Conservation (phyloP, 2,888 invertebrate genomes). For the Acronicta leporina region DNA sequence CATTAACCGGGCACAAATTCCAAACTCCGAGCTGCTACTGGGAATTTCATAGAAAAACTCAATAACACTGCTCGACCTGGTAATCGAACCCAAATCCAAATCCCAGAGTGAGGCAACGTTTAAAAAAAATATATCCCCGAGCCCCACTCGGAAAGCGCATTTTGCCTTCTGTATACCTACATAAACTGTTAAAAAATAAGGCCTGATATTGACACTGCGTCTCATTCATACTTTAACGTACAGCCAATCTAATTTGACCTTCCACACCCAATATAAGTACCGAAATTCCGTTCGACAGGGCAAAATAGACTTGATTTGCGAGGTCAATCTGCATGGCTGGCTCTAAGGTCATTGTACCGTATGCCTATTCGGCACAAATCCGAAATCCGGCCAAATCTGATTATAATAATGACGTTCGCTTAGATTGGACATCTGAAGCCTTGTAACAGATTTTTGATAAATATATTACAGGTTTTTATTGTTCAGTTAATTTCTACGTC, state of each 20-base stretch:
- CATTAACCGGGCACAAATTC: no score
- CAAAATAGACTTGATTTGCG: constrained; percentile 23
- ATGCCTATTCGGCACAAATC: constrained; percentile 28
- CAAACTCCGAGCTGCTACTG: no score
- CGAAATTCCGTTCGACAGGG: constrained; percentile 6
- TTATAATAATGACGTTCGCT: constrained; percentile 56
- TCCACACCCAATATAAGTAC: constrained; percentile 1
- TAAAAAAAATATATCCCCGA: no score
- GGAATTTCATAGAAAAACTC: no score
- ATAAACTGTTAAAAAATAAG: no score
- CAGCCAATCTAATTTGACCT: constrained; percentile 13
- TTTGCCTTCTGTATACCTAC: no score
- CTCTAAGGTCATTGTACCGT: constrained; percentile 40
- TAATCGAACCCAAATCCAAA: no score
- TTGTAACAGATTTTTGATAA: constrained; percentile 21
- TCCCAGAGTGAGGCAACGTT: no score
- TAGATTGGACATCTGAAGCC: constrained; percentile 23
- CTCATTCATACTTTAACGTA: constrained; percentile 1
- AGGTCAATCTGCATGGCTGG: constrained; percentile 26
- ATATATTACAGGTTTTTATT: constrained; percentile 8
- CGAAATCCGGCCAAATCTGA: constrained; percentile 51
- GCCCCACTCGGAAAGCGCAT: no score
- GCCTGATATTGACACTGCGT: background rate
- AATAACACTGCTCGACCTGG: no score
- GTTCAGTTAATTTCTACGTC: constrained; percentile 6